Evolutionary conservation across 2,888 invertebrate species (phyloP), one percentile per base, ranked within the genome.

Genomic region (Euzetes globulus): DNA sequence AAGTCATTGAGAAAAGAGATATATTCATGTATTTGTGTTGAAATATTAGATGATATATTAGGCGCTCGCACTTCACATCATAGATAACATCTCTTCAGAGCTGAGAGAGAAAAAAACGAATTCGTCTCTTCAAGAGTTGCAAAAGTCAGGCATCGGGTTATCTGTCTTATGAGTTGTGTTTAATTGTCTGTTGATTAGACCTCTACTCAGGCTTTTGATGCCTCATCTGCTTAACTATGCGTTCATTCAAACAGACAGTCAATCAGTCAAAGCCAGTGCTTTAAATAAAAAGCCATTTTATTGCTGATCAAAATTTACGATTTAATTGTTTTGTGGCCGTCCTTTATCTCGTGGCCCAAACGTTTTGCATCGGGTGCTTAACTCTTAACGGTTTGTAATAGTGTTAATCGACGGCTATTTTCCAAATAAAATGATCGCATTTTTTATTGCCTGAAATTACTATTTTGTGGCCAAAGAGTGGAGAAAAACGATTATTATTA

Each of bases 1-100:
- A 25, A 25, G 55, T 25, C 55, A 55, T 55, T 55, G 55, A 55
- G 25, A 22, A 25, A 55, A 55, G 9, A 11, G 22, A 25, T 55
- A 25, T 55, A 50, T 17, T 50, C 19, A 50, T 50, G 17, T n/a
- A 13, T 63, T 63, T 37, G 17, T 19, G 63, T 63, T 63, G 63
- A 63, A 63, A 63, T 63, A 63, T 63, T 27, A n/a, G 29, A 63
- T 63, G 63, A 63, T 63, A 37, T 63, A 63, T 63, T 63, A 63
- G 63, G 60, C 17, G 11, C 58, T 60, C 60, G 60, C 13, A 27
- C 33, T 63, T 37, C 63, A 63, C 37, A 63, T 63, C 63, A 63
- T 25, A 55, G 63, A 63, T 63, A 63, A 33, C 33, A 63, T 63
- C 63, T n/a, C 4, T 22, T n/a, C n/a, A n/a, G n/a, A n/a, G n/a